Percentiles rank a stretch among this genome's conserved stretches.
These are phyloP conservation scores for Teinopalpus imperialis DNA, from an alignment of 2,888 invertebrate species.

Conservation along the genomic window DNA sequence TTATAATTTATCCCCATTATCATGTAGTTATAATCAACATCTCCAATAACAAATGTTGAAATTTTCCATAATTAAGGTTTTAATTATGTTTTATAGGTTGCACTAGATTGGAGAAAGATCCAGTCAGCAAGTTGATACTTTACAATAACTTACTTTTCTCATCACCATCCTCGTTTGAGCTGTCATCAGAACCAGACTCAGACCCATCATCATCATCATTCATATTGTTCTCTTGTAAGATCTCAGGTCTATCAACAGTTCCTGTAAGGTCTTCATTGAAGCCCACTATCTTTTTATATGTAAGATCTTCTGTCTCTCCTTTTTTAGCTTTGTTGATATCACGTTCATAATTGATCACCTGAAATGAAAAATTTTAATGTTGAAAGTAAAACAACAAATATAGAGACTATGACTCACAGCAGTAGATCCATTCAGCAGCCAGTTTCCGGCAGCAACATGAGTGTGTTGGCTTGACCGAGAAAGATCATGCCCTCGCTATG, in stretches of 20 bases:
- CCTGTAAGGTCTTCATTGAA: conserved; percentile 90
- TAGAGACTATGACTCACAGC: no score
- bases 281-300: conserved; percentile 94
- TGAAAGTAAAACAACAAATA: not conserved
- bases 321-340: conserved; percentile 91
- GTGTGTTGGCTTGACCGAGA: no score
- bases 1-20: no score
- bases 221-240: conserved; percentile 73
- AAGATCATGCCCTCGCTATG: no score
- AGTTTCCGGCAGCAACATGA: no score
- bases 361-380: conserved; percentile 32
- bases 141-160: conserved; percentile 35
- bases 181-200: conserved; percentile 52
- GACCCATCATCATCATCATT: conserved; percentile 50
- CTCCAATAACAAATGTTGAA: no score
- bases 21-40: no score
- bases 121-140: no score
- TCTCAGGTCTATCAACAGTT: conserved; percentile 84
- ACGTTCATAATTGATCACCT: conserved; percentile 92
- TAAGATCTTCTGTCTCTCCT: conserved; percentile 86
- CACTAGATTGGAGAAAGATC: no score
- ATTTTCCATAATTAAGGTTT: no score
- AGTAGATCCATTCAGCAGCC: no score
- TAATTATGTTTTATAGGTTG: no score
- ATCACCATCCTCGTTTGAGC: conserved; percentile 51